Evolutionary conservation across 2,888 invertebrate species (phyloP), one percentile per base, ranked within the genome.

Genomic region (Colletes collaris): DNA sequence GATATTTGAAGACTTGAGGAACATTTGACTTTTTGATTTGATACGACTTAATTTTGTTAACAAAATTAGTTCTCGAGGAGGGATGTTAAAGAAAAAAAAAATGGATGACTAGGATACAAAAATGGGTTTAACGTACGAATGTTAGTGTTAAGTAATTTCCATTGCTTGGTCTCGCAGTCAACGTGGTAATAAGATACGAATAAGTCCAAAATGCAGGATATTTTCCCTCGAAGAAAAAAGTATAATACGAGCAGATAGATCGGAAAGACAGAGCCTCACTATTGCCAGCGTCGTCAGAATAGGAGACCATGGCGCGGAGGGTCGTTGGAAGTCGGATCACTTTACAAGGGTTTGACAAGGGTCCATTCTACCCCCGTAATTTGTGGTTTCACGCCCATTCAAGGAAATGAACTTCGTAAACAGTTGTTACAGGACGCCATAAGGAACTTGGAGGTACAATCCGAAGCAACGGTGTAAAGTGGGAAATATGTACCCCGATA

Each of bases 341-440:
- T 16, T 40, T 13, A 62, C 19, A 46, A 60, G 50, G 58, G 59
- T 58, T 44, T 52, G 59, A 46, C 55, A 52, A 8, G 11, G 58
- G 19, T 3, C n/a, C 46, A 56, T 10, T 40, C n/a, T 37, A 50
- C 60, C 60, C 46, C 35, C 5, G 35, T 81, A 59, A 80, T 80
- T 72, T 72, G 46, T 53, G 63, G 62, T 62, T 72, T 76, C 68
- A 11, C 53, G 69, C 68, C 80, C 71, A 85, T 83, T 87, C 81
- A 83, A 87, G 86, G 80, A 86, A 86, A 87, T 79, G 84, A 86
- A 80, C 74, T 73, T 73, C 59, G 87, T 88, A 89, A 89, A 86
- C 85, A 85, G 53, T 11, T n/a, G 35, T 79, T 75, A 52, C 76
- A 85, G 83, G 85, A 46, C 56, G 81, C 52, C 66, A 85, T 49